phyloP scores from a whole-genome alignment of 2,113 vertebrate species.

The Machaerirhynchus nigripectus region DNA sequence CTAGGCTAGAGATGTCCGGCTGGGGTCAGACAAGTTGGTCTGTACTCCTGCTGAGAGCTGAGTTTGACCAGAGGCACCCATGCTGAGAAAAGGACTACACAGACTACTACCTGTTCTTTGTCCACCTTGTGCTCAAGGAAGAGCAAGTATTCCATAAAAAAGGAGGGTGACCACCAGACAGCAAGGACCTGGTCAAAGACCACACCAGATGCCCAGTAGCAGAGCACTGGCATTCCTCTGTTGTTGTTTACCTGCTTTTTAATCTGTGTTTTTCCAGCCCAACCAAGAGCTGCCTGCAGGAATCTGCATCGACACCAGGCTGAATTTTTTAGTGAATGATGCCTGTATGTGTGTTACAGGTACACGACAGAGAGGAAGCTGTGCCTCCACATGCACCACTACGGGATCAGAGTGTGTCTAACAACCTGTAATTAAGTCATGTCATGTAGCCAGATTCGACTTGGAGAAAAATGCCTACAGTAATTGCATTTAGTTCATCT shows the following conservation, averaged over 20 bases:
- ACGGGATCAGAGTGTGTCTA: conserved; percentile 83
- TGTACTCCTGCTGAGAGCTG: no score
- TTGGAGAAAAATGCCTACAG: conserved; percentile 81
- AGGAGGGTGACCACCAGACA: neutral
- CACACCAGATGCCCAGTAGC: neutral
- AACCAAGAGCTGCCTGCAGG: neutral
- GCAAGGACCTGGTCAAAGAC: neutral
- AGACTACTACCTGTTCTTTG: neutral
- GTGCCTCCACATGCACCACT: conserved; percentile 7
- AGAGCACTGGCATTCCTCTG: neutral
- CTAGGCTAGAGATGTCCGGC: neutral
- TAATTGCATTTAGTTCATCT: conserved; percentile 98
- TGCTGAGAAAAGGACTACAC: neutral
- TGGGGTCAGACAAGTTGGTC: neutral
- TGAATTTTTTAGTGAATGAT: neutral
- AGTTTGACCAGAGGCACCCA: neutral
- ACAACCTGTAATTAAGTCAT: conserved; percentile 94
- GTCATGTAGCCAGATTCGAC: conserved; percentile 82
- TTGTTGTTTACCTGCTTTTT: neutral
- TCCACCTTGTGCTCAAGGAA: neutral
- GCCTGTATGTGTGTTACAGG: fast-evolving
- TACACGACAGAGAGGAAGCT: neutral
- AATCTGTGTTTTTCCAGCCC: neutral
- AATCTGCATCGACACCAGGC: neutral
- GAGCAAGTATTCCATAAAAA: neutral